Conservation (phyloP, 2,888 invertebrate species). For the Coelogynopora nodosa region DNA sequence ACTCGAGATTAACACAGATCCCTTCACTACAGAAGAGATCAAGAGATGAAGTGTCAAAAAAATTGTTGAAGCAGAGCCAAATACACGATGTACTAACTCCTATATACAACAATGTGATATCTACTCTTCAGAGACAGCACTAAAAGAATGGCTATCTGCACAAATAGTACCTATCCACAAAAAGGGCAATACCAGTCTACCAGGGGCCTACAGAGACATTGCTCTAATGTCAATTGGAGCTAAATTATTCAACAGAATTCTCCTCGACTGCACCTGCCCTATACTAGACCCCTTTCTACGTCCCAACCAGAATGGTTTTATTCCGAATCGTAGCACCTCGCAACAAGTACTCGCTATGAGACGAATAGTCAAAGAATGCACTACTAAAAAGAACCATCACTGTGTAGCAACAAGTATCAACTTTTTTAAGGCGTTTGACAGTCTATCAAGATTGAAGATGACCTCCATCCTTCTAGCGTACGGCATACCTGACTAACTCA, state of each 20-base stretch:
- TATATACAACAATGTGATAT: too few relatives aligned
- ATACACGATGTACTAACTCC: too few relatives aligned
- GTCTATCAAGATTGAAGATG: background rate
- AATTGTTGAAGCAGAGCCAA: too few relatives aligned
- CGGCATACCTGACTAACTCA: background rate
- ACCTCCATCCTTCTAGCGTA: background rate
- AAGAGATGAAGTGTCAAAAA: too few relatives aligned
- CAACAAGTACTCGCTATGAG: background rate
- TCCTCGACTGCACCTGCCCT: background rate
- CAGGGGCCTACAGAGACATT: background rate
- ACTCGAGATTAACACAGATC: background rate
- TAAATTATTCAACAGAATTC: background rate
- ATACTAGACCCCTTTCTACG: background rate
- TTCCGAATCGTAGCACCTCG: background rate
- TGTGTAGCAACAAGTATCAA: background rate
- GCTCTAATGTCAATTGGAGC: background rate
- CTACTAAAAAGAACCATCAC: background rate
- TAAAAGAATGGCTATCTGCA: background rate
- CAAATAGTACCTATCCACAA: background rate
- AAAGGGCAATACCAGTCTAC: background rate
- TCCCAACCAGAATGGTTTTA: background rate
- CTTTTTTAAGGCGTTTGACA: background rate
- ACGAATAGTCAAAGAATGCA: background rate
- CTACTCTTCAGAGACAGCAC: background rate
- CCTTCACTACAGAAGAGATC: too few relatives aligned